A percentile compares a stretch with the other conserved stretches of the same genome.
Conservation (phyloP, 1,140 invertebrate genomes). For the Mya arenaria region DNA sequence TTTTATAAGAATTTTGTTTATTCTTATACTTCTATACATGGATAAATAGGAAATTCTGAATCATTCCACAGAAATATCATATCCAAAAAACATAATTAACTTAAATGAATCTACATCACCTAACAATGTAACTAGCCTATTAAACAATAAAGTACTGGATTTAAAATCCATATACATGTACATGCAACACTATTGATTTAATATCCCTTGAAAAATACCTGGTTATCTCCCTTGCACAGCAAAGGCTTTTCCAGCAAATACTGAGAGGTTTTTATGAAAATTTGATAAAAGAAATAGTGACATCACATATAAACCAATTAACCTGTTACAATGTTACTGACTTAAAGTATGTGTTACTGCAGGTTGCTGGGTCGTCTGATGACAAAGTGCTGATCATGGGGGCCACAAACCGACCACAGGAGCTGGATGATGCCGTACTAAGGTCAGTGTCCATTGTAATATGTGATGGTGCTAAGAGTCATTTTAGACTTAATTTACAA, state of each 20-base stretch:
- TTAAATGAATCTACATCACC: too few species aligned
- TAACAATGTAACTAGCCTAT: too few species aligned
- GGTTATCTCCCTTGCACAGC: neutral
- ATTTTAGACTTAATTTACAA: neutral
- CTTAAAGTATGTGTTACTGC: slow-evolving; percentile 12
- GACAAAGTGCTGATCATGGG: slow-evolving; percentile 97
- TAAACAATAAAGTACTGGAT: too few species aligned
- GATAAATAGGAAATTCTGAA: too few species aligned
- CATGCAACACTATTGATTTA: neutral
- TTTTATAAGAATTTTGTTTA: too few species aligned
- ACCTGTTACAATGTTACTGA: neutral
- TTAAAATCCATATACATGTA: too few species aligned
- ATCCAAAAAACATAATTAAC: too few species aligned
- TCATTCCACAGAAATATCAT: too few species aligned
- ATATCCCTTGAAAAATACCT: neutral
- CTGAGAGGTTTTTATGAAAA: neutral
- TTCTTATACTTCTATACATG: too few species aligned
- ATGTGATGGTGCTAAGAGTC: neutral
- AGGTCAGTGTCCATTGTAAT: slow-evolving; percentile 77
- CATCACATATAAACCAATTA: too few species aligned
- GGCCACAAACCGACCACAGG: slow-evolving; percentile 95
- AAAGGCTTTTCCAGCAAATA: neutral
- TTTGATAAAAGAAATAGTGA: too few species aligned
- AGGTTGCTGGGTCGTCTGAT: slow-evolving; percentile 83
- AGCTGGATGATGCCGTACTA: slow-evolving; percentile 96